Conservation (phyloP, 2,888 invertebrate species). For the Heteromyza rotundicornis region DNA sequence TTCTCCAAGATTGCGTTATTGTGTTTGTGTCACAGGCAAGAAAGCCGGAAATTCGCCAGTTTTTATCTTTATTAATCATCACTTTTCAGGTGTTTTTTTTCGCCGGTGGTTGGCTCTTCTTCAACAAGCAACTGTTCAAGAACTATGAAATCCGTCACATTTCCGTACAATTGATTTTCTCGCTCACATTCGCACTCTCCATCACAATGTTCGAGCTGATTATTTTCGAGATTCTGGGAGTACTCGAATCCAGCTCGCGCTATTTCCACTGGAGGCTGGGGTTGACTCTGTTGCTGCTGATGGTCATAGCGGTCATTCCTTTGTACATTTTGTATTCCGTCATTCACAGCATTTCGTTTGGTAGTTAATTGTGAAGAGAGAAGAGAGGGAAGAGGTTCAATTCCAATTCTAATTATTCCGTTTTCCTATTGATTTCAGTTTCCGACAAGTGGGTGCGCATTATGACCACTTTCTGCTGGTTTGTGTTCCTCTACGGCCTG, state of each 20-base stretch:
- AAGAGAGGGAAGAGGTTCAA: not conserved
- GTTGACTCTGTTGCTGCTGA: slow-evolving; percentile 86
- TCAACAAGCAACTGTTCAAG: slow-evolving; percentile 93
- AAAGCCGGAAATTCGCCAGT: slow-evolving; percentile 20
- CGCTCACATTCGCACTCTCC: slow-evolving; percentile 93
- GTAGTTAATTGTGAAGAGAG: slow-evolving; percentile 65
- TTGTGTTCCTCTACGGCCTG: slow-evolving; percentile 91
- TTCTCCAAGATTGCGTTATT: slow-evolving; percentile 82
- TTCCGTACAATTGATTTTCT: slow-evolving; percentile 93
- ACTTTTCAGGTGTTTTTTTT: slow-evolving; percentile 86
- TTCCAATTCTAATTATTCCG: not conserved
- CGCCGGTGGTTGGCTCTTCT: slow-evolving; percentile 97
- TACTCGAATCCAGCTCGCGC: slow-evolving; percentile 85
- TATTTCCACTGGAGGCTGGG: slow-evolving; percentile 88
- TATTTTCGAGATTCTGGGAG: slow-evolving; percentile 97
- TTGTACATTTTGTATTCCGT: slow-evolving; percentile 96
- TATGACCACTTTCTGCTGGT: slow-evolving; percentile 84
- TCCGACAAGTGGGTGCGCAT: slow-evolving; percentile 77
- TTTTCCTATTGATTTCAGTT: slow-evolving; percentile 64
- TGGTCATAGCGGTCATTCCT: slow-evolving; percentile 95
- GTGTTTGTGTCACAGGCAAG: slow-evolving; percentile 81
- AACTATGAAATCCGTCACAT: slow-evolving; percentile 98
- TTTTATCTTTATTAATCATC: slow-evolving; percentile 10
- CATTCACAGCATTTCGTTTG: slow-evolving; percentile 85
- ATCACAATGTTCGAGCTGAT: slow-evolving; percentile 99